Evolutionary conservation across 2,888 invertebrate species (phyloP), one percentile per base, ranked within the genome.

Genomic region (Julus scanicus): DNA sequence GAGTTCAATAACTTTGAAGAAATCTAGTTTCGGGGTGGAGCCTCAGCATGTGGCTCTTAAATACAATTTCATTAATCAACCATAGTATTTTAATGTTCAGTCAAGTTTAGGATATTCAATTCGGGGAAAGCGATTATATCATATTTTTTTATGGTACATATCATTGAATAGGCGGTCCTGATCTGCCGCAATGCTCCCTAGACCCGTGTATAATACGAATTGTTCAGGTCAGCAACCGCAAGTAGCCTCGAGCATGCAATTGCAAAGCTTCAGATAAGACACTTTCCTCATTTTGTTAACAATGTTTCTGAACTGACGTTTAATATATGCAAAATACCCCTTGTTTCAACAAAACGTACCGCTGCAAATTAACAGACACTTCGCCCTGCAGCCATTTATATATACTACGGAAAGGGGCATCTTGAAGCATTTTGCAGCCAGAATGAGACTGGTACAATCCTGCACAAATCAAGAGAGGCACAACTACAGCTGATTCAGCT

Each of bases 171-270:
- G 53, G 53, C 53, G 11, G 53, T 15, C 53, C 15, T 53, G 53
- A 63, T 63, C 63, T 63, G 63, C 63, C n/a, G 63, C 63, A 17
- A 5, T 63, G 63, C n/a, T 63, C n/a, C 44, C 63, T n/a, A 63
- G 63, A 6, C 63, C 63, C 63, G n/a, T 63, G 63, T 63, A 63
- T 63, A 63, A 63, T 63, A 63, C n/a, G 63, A 63, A 63, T 5
- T n/a, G 63, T 6, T n/a, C 63, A 63, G 63, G 63, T 63, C 63
- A 63, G 63, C 63, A 63, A 63, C 63, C 63, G 63, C 63, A 63
- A 17, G 63, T 63, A 63, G 63, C 63, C 63, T 63, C 63, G 63
- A 63, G 63, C n/a, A n/a, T 63, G 63, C n/a, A 63, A n/a, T 63
- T 63, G 3, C n/a, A 63, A 17, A n/a, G 63, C 63, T 63, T 63